These are phyloP conservation scores for Antheraea assamensis DNA, from an alignment of 2,888 invertebrate genomes.

Conservation along the genomic window DNA sequence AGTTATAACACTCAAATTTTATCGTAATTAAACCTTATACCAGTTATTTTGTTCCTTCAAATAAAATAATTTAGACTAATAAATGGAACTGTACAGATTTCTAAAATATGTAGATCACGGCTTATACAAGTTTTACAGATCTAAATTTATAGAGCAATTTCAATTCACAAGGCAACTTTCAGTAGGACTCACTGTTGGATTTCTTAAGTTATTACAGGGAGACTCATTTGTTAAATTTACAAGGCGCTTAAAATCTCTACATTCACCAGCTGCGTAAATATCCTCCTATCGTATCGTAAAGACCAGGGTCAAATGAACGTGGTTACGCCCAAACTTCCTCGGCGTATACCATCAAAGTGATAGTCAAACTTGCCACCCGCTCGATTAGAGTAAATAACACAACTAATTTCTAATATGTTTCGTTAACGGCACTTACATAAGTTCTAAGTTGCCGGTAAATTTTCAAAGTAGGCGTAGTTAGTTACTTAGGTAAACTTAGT, in stretches of 20 bases:
- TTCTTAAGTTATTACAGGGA: not conserved
- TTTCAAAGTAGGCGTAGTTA: constrained; percentile 67
- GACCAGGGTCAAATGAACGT: constrained; percentile 17
- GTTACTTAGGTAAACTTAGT: constrained; percentile 60
- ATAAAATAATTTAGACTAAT: too few species aligned
- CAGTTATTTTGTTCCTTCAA: too few species aligned
- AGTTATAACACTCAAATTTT: too few species aligned
- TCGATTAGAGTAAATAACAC: constrained; percentile 70
- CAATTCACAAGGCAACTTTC: not conserved
- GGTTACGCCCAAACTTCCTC: constrained; percentile 13
- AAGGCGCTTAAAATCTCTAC: not conserved
- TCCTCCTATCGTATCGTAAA: not conserved
- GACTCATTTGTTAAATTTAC: not conserved
- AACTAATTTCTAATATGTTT: constrained; percentile 77
- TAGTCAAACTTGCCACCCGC: constrained; percentile 60
- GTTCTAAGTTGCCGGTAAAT: constrained; percentile 58
- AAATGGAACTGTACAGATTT: too few species aligned
- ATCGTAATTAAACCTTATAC: too few species aligned
- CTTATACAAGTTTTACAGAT: too few species aligned
- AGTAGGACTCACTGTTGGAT: not conserved
- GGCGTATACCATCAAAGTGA: constrained; percentile 56
- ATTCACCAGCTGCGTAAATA: not conserved
- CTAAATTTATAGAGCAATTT: not conserved
- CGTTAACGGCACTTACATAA: constrained; percentile 72
- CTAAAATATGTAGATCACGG: too few species aligned